Conservation (phyloP, 2,888 invertebrate genomes). For the Gortyna flavago region DNA sequence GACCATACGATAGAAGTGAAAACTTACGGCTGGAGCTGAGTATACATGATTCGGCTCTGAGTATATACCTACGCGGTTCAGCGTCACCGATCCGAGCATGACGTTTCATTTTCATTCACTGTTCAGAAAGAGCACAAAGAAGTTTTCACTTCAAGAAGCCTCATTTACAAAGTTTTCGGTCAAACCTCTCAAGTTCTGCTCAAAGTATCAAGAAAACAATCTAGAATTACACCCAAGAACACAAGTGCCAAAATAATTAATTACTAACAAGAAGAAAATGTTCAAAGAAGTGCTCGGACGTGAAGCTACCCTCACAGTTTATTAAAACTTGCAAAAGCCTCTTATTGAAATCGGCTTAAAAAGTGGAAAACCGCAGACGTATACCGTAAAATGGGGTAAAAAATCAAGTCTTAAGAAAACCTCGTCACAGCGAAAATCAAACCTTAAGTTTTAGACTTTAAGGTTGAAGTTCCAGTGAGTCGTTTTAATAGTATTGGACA, state of each 20-base stretch:
- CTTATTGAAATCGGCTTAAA: constrained; percentile 73
- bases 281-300: constrained; percentile 52
- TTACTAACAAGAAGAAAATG: constrained; percentile 43
- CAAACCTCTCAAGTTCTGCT: constrained; percentile 3
- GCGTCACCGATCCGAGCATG: neutral
- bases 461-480: constrained; percentile 3
- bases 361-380: constrained; percentile 65
- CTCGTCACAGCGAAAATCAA: constrained; percentile 4
- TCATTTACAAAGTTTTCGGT: constrained; percentile 1
- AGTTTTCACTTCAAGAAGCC: neutral
- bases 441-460: accelerated
- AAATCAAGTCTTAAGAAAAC: constrained; percentile 37
- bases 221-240: constrained; percentile 26
- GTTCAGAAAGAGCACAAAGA: neutral
- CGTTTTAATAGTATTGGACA: constrained; percentile 45
- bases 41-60: neutral
- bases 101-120: neutral
- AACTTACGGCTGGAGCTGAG: neutral
- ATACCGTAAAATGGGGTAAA: constrained; percentile 59
- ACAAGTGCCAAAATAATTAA: constrained; percentile 27
- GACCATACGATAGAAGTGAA: neutral
- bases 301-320: constrained; percentile 60
- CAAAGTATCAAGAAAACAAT: constrained; percentile 24
- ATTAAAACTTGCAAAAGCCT: constrained; percentile 72
- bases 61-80: too few relatives aligned